Base-by-base conservation (phyloP, 1,140 invertebrate species). In the Cyphomyrmex costatus region DNA sequence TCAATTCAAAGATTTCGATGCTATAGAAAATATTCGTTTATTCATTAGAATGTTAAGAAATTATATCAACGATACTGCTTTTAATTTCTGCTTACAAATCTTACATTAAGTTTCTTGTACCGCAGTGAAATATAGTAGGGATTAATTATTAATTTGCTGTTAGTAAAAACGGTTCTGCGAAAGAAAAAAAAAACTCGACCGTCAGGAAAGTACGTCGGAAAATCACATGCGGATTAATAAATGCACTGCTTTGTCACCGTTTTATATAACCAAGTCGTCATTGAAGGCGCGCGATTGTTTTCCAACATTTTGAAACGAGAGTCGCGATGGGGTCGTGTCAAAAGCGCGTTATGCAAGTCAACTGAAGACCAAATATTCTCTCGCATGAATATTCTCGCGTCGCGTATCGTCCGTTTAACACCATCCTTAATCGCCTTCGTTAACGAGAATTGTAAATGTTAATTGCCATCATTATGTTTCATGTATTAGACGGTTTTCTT, bases 191-290 rank as follows among this genome's bases (percentile, higher is more conserved):
- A 74, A 74, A 56, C 71, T 74, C 30, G 30, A 65, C 19, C 60
- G 27, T n/a, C 19, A 68, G 61, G 16, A 74, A 36, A 21, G 1
- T 60, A 16, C 53, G 14, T 21, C 87, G 76, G 80, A 89, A 90
- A n/a, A n/a, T n/a, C n/a, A 86, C 86, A 83, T 58, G 82, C 86
- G 82, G 85, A 77, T 84, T 61, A 51, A 61, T 86, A 56, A 51
- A 46, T 5, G 30, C 16, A 21, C 10, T 51, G n/a, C 85, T 53
- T 49, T 53, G 78, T 58, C 79, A 74, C 30, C 8, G 21, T 30
- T 83, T 86, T 84, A 66, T 49, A 27, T 83, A 83, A 86, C 60
- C 10, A 51, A 36, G 33, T 27, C 3, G 30, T 65, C 19, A 58
- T 42, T 46, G 49, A 65, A 71, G 27, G 27, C n/a, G 30, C 66